Conservation (phyloP, 2,888 invertebrate species). For the Magallana nippona region DNA sequence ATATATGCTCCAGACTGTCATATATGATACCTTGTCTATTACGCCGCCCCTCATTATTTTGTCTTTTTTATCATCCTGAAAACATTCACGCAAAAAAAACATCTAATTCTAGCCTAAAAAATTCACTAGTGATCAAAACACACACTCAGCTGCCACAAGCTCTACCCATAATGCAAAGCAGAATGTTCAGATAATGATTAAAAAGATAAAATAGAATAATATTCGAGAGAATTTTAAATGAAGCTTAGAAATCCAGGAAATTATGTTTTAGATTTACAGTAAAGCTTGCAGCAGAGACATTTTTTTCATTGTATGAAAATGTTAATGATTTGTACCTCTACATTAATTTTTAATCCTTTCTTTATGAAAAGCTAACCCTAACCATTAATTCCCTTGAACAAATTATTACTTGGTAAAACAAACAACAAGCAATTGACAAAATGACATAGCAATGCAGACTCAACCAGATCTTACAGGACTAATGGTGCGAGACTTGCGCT, state of each 20-base stretch:
- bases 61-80: constrained; percentile 39
- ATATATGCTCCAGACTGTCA: constrained; percentile 25
- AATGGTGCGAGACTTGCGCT: constrained; percentile 15
- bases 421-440: constrained; percentile 26
- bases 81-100: constrained; percentile 37
- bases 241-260: not conserved
- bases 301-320: not conserved
- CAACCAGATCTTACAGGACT: constrained; percentile 20
- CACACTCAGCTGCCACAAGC: constrained; percentile 8
- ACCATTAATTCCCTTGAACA: not conserved
- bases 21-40: constrained; percentile 42
- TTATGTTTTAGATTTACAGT: not conserved
- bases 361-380: not conserved
- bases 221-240: not conserved
- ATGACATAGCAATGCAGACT: constrained; percentile 28
- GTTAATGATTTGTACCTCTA: not conserved
- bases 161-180: constrained; percentile 28
- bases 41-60: constrained; percentile 26
- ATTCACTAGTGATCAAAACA: constrained; percentile 20
- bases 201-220: not conserved
- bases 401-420: constrained; percentile 11
- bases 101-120: constrained; percentile 37
- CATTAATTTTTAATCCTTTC: not conserved
- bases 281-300: constrained; percentile 13
- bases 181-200: not conserved